Evolutionary conservation across 2,888 invertebrate species (phyloP).

Genomic region (Nasonovia ribisnigri): DNA sequence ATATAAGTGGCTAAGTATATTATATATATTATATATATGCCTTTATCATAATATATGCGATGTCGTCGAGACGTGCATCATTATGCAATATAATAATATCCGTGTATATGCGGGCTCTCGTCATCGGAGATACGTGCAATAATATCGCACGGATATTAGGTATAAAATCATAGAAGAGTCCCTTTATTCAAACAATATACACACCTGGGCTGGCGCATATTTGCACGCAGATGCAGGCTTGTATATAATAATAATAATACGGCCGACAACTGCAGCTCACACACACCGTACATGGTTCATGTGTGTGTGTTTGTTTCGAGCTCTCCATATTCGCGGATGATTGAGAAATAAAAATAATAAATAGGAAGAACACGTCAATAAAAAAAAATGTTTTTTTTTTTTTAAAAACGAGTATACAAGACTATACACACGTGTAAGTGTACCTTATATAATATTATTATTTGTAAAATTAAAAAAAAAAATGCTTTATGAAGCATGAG

Average conservation of each 20-base stretch:
- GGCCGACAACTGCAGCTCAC: background rate
- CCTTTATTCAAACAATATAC: background rate
- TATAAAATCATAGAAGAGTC: background rate
- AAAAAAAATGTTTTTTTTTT: too few relatives aligned
- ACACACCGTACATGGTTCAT: background rate
- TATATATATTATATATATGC: too few relatives aligned
- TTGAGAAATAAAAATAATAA: background rate
- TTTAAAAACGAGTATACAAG: background rate
- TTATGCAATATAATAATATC: slow-evolving; percentile 1
- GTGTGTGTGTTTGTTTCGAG: background rate
- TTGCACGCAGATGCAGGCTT: background rate
- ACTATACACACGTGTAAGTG: too few relatives aligned
- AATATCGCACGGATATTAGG: slow-evolving; percentile 13
- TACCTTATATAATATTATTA: background rate
- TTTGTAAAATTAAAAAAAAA: background rate
- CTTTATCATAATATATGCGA: background rate
- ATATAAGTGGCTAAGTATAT: background rate
- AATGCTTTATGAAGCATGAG: background rate
- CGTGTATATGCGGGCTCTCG: background rate
- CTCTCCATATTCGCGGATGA: background rate
- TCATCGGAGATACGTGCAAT: slow-evolving; percentile 2
- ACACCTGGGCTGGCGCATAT: background rate
- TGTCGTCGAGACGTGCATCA: background rate
- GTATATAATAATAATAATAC: background rate
- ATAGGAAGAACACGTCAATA: background rate